Base-by-base conservation (phyloP, 2,888 invertebrate genomes). In the Aphodius granarius region DNA sequence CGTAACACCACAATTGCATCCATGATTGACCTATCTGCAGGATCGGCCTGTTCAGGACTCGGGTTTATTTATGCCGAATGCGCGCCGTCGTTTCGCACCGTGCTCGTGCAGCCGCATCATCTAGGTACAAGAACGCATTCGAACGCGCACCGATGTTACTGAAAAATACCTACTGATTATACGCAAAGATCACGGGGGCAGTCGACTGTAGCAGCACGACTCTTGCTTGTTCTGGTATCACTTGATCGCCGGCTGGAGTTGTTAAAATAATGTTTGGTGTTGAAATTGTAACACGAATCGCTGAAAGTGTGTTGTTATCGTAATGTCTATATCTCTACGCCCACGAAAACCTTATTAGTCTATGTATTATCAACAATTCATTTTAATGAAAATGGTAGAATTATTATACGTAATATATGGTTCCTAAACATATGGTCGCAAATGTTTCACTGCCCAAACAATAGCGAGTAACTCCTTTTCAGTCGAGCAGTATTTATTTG, bases 1-100 rank as follows among this genome's bases (percentile, higher is more conserved):
- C 76, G 71, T 71, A 76, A 76, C 73, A 73, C 73, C 63, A 76
- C 76, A 73, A 76, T 73, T 76, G 76, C 73, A 65, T 68, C 76
- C 76, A 73, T 76, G 73, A 73, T 76, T 71, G 73, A 74, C 76
- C 66, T 76, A 76, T 76, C 76, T 71, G 62, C 17, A 43, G 23
- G 64, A 76, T 76, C 76, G 72, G 20, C 71, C 63, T 72, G 68
- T 68, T 19, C 43, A 43, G 43, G 3, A 43, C 43, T n/a, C 68
- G n/a, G 20, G 21, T 68, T 19, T 68, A 68, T 68, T 68, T 68
- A 68, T 68, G 68, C 20, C 6, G 68, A 21, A 22, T n/a, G 68
- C 22, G 68, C 9, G 3, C 68, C 19, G 20, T 21, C 20, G 21
- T 68, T 68, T 19, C 68, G n/a, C 20, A 20, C 19, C n/a, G 22